Base-by-base conservation (phyloP, 2,113 vertebrate species). In the Syngnathus floridae region DNA sequence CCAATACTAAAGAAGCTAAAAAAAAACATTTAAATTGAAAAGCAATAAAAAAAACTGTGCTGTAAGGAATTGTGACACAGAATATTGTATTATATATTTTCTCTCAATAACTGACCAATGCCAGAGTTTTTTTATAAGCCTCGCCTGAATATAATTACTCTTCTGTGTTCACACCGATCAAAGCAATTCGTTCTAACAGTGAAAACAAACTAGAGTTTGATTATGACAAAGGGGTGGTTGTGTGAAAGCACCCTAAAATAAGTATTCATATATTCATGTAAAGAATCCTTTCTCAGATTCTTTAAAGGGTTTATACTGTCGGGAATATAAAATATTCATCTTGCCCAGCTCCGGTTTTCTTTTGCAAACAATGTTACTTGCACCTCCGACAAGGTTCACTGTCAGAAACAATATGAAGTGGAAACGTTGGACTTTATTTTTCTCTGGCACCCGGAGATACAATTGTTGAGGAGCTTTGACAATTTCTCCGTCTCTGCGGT, bases 391-490 rank as follows among this genome's bases (percentile, higher is more conserved):
- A 67, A 65, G 36, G 55, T 51, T 60, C 37, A 22, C 38, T 41
- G 58, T 60, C 58, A 60, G n/a, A 41, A 40, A 60, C 38, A 60
- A 60, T 60, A 41, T 60, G 45, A 46, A 63, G 45, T 12, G 43
- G 41, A 49, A 63, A 63, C 48, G 45, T 48, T 63, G 48, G 43
- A 48, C 21, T 63, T 63, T 49, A 63, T 46, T 48, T 63, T 63
- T 16, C 16, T 63, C 84, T 88, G 82, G 51, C 68, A 64, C 67
- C 64, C 26, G 5, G 46, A 80, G 84, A 86, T 83, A 85, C 82
- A 65, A 82, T 73, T 79, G 78, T 66, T 43, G 74, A 51, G 63
- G 60, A 78, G 66, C 62, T 68, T 60, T 65, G 69, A 12, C 73
- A 72, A 22, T 77, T 65, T 16, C 65, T 17, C 69, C 56, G 67